Conservation (phyloP, 2,888 invertebrate genomes). For the Protophormia terraenovae region DNA sequence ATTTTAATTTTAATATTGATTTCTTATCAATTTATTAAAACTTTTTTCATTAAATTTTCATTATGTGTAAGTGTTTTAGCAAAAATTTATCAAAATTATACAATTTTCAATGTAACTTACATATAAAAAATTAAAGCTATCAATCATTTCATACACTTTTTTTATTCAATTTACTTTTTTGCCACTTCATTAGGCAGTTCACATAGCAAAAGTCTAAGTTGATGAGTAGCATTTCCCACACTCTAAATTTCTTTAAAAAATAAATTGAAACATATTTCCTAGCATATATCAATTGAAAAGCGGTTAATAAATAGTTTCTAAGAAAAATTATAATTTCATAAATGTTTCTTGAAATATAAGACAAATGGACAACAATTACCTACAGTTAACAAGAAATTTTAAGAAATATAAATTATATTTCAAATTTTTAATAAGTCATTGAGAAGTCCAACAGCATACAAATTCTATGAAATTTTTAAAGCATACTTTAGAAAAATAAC, state of each 20-base stretch:
- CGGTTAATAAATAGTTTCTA: background rate
- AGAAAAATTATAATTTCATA: background rate
- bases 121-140: background rate
- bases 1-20: background rate
- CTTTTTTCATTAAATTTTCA: background rate
- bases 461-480: too few species aligned
- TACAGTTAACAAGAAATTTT: background rate
- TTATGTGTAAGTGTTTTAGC: too few species aligned
- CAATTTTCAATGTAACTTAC: background rate
- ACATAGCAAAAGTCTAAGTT: background rate
- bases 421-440: too few species aligned
- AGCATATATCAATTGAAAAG: background rate
- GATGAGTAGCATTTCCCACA: background rate
- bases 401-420: too few species aligned
- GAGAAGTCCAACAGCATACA: too few species aligned
- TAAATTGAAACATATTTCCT: background rate
- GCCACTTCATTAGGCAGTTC: conserved; percentile 2
- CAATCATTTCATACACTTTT: background rate
- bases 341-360: background rate
- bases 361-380: background rate
- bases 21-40: background rate
- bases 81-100: background rate
- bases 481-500: too few species aligned
- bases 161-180: background rate
- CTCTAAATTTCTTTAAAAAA: background rate